These are phyloP conservation scores for Euproctis similis DNA, from an alignment of 2,888 invertebrate genomes.

Conservation along the genomic window DNA sequence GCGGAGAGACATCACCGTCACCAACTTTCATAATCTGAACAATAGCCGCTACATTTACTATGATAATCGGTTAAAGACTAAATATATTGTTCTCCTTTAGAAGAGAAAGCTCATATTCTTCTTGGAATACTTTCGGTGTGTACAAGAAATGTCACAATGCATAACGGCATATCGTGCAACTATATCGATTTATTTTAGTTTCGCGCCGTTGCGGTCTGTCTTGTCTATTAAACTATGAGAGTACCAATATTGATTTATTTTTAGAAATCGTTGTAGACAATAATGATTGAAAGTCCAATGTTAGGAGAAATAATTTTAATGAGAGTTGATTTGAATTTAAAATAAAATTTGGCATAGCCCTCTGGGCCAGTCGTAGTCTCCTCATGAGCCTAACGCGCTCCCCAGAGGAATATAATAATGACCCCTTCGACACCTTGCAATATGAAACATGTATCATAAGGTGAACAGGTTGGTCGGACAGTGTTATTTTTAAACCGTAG, in stretches of 20 bases:
- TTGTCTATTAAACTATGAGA: slow-evolving; percentile 17
- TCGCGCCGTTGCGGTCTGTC: slow-evolving; percentile 34
- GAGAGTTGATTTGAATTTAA: too few relatives aligned
- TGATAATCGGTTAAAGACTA: slow-evolving; percentile 64
- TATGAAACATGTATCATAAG: too few relatives aligned
- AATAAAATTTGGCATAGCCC: too few relatives aligned
- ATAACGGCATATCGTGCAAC: slow-evolving; percentile 45
- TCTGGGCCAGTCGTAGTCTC: too few relatives aligned
- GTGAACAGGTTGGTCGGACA: too few relatives aligned
- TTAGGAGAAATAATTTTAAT: too few relatives aligned
- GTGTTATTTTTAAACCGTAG: too few relatives aligned
- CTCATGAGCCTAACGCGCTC: too few relatives aligned
- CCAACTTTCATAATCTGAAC: slow-evolving; percentile 56
- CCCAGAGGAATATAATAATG: too few relatives aligned
- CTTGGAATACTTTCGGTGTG: slow-evolving; percentile 66
- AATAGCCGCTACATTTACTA: slow-evolving; percentile 59
- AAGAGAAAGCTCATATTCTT: slow-evolving; percentile 64
- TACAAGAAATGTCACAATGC: slow-evolving; percentile 65
- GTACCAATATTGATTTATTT: slow-evolving; percentile 19
- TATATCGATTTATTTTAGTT: slow-evolving; percentile 52
- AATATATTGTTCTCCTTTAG: slow-evolving; percentile 58
- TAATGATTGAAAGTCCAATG: too few relatives aligned
- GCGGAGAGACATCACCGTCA: slow-evolving; percentile 24
- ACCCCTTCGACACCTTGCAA: too few relatives aligned
- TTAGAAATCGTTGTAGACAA: too few relatives aligned